Conservation (phyloP, 2,797 vertebrate species). For the Orientallactaga sibirica region DNA sequence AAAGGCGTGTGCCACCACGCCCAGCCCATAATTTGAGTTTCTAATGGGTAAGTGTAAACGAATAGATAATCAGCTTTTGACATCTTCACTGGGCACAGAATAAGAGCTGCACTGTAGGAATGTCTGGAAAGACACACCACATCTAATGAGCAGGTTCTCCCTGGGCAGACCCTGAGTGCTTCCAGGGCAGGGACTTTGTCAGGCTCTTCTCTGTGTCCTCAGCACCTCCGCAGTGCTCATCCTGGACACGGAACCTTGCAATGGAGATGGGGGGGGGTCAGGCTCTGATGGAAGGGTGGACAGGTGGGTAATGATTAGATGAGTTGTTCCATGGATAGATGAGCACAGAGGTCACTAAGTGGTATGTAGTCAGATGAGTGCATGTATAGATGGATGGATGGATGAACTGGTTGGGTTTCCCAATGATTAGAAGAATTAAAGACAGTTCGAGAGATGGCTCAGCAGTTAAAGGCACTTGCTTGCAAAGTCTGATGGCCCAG, state of each 20-base stretch:
- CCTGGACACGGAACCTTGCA: background rate
- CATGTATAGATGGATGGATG: background rate
- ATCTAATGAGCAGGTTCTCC: background rate
- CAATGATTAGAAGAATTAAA: background rate
- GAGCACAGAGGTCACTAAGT: background rate
- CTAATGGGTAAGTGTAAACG: background rate
- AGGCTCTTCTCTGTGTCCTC: background rate
- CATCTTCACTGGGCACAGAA: background rate
- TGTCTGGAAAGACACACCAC: background rate
- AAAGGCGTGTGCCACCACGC: too few relatives aligned
- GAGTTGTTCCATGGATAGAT: background rate
- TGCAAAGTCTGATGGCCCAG: too few relatives aligned
- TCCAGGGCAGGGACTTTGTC: background rate
- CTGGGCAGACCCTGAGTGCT: background rate
- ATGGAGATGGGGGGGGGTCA: background rate
- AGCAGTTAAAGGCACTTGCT: too few relatives aligned
- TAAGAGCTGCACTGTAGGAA: background rate
- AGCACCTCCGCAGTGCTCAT: background rate
- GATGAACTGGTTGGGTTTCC: background rate
- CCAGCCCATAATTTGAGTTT: background rate
- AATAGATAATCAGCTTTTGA: background rate
- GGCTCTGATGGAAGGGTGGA: background rate
- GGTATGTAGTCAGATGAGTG: background rate
- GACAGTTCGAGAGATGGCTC: too few relatives aligned
- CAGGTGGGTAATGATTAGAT: background rate